Evolutionary conservation across 2,797 vertebrate species (phyloP).

Genomic region (Cryptoprocta ferox): DNA sequence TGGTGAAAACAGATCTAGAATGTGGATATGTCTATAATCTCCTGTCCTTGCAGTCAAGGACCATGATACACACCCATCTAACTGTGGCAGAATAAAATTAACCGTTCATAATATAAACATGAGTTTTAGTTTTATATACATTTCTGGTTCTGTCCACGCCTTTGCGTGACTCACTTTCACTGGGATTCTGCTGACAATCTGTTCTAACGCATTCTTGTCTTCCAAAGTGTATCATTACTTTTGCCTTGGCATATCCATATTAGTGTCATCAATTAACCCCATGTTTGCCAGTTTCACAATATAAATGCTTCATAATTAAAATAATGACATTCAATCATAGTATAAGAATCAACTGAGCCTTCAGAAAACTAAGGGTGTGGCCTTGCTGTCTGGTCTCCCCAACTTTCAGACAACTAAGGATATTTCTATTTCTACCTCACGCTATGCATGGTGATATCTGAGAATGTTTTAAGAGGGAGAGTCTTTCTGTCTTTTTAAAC

Average conservation of each 20-base stretch:
- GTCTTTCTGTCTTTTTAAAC: background rate
- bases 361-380: conserved; percentile 41
- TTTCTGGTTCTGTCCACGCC: conserved; percentile 60
- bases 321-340: conserved; percentile 39
- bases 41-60: background rate
- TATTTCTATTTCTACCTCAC: background rate
- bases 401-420: background rate
- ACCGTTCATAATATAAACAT: background rate
- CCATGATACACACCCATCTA: background rate
- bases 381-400: background rate
- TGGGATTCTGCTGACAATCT: conserved; percentile 67
- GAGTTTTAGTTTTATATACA: background rate
- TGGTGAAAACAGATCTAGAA: background rate
- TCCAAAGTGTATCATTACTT: conserved; percentile 70
- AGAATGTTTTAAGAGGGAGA: background rate
- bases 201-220: conserved; percentile 60
- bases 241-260: conserved; percentile 65
- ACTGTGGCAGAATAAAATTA: background rate
- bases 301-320: conserved; percentile 56
- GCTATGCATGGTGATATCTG: background rate
- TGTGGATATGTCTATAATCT: background rate
- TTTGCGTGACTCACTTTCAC: conserved; percentile 70
- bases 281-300: conserved; percentile 70
- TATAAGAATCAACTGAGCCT: conserved; percentile 68
- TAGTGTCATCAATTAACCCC: conserved; percentile 55